Conservation (phyloP, 2,113 vertebrate genomes). For the Gambusia affinis region DNA sequence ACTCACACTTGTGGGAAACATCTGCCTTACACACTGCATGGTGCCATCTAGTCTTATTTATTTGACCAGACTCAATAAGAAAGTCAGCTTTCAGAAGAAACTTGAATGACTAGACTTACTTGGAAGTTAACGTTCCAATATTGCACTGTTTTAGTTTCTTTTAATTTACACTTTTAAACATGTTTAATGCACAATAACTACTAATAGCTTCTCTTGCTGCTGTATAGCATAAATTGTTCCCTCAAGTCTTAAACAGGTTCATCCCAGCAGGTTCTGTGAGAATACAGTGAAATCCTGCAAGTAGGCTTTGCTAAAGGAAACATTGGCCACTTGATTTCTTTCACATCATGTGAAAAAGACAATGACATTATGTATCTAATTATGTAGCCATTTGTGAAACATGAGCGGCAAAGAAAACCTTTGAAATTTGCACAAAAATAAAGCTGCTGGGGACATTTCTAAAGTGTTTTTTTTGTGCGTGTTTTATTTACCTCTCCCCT, state of each 20-base stretch:
- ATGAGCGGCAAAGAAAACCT: slow-evolving; percentile 45
- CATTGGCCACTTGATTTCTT: slow-evolving; percentile 31
- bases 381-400: slow-evolving; percentile 18
- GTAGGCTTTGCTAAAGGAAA: slow-evolving; percentile 15
- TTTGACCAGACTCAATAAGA: slow-evolving; percentile 6
- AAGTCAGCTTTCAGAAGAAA: slow-evolving; percentile 26
- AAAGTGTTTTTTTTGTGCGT: slow-evolving; percentile 11
- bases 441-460: slow-evolving; percentile 50
- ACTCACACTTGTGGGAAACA: slow-evolving; percentile 10
- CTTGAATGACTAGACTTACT: slow-evolving; percentile 41
- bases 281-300: slow-evolving; percentile 2
- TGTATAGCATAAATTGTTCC: slow-evolving; percentile 26
- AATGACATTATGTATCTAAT: slow-evolving; percentile 14
- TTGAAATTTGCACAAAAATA: slow-evolving; percentile 61
- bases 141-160: slow-evolving; percentile 2
- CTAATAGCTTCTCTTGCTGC: slow-evolving; percentile 27
- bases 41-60: slow-evolving; percentile 41
- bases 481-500: slow-evolving; percentile 9
- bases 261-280: neutral
- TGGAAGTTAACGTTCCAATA: slow-evolving; percentile 12
- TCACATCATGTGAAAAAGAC: slow-evolving; percentile 2
- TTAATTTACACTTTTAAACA: slow-evolving; percentile 13
- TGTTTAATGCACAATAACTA: slow-evolving; percentile 14
- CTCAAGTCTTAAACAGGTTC: slow-evolving; percentile 21
- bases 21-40: slow-evolving; percentile 59